phyloP scores from a whole-genome alignment of 2,888 invertebrate genomes.

The Andrena bucephala region DNA sequence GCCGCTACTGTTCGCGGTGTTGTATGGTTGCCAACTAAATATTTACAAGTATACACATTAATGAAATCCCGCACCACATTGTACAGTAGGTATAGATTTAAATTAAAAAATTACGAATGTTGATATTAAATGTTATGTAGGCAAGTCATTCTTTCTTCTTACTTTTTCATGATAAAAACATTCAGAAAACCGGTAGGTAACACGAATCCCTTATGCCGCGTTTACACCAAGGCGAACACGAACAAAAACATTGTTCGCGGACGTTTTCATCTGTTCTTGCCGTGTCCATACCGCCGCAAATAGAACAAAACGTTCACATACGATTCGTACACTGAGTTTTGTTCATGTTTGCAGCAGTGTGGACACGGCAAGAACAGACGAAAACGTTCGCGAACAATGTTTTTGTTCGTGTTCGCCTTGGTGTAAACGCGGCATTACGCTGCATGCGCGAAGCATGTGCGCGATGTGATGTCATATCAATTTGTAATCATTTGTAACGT shows the following conservation, averaged over 20 bases:
- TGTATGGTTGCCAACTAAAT: not conserved
- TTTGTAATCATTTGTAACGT: constrained; percentile 43
- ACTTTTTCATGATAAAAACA: no score
- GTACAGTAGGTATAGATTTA: not conserved
- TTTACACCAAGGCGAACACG: no score
- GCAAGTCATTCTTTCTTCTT: not conserved
- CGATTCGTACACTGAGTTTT: no score
- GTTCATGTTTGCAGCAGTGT: no score
- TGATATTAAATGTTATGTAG: not conserved
- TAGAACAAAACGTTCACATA: no score
- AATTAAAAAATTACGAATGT: not conserved
- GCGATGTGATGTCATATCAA: constrained; percentile 43
- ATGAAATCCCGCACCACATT: not conserved
- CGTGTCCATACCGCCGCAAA: no score
- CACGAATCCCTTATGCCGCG: constrained; percentile 28
- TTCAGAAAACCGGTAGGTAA: not conserved
- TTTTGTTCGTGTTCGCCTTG: no score
- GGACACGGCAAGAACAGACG: no score
- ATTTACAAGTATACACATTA: not conserved
- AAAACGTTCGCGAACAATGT: no score
- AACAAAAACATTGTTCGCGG: no score
- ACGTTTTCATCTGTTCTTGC: no score
- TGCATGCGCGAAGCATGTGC: constrained; percentile 36
- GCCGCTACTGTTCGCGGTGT: not conserved
- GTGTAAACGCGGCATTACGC: no score